Base-by-base conservation (phyloP, 2,797 vertebrate genomes). In the Tapirus indicus region DNA sequence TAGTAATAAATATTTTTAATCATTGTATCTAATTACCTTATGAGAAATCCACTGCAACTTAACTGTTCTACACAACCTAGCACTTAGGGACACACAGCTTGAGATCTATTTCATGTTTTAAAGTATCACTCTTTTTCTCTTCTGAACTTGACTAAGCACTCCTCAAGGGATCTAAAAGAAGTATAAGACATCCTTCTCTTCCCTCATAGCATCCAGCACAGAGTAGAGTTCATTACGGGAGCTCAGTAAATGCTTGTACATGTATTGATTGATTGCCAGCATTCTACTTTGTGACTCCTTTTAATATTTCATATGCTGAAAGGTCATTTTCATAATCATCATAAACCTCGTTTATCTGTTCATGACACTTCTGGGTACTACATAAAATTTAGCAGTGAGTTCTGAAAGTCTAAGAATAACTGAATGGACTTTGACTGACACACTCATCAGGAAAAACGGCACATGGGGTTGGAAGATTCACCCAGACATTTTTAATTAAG, bases 231-330 rank as follows among this genome's bases (percentile, higher is more conserved):
- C 71, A 89, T 94, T 93, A 88, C 1, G 68, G 23, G 69, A 85
- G 68, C 68, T 95, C 85, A 91, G 49, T 93, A 86, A 95, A 82
- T 79, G 32, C 47, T 93, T 83, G 49, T 54, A 83, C 77, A 16
- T 85, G 21, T 54, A 58, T 77, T 97, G 95, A 97, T 47, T 85
- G 91, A 97, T 94, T 86, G 90, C 54, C 52, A 88, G 72, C 71
- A 75, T 94, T 94, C 84, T 94, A 72, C 71, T 94, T 83, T 96
- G 74, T 91, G 88, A 96, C 74, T 82, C 58, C 47, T 96, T 96
- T 96, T 93, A 91, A 92, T 93, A 89, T 96, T 94, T 95, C 91
- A 90, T 75, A 47, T 94, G n/a, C 88, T 80, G 87, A 96, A 94
- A 93, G 44, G 25, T 94, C 80, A 92, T 95, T 95, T 93, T 95